Evolutionary conservation across 2,888 invertebrate genomes (phyloP).

Genomic region (Entomobrya proxima): DNA sequence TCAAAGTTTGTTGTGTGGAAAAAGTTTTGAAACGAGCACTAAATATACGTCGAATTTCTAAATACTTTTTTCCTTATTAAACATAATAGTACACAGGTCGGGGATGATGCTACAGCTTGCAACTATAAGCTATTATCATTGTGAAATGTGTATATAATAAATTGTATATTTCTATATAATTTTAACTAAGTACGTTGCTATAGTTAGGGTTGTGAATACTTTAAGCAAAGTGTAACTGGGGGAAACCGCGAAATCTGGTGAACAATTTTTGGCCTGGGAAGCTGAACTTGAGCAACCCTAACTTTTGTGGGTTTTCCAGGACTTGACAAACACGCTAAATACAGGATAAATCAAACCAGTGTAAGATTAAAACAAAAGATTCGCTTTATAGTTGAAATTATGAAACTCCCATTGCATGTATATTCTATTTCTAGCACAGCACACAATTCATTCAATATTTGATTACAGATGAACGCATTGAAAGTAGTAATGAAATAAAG

Average conservation of each 20-base stretch:
- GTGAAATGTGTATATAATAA: no score
- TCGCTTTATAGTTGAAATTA: no score
- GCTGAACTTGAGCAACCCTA: slow-evolving; percentile 13
- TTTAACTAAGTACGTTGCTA: not conserved
- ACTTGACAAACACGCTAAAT: not conserved
- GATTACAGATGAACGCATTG: no score
- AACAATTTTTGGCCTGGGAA: not conserved
- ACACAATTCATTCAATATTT: no score
- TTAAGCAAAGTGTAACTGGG: slow-evolving; percentile 4
- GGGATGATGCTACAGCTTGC: not conserved
- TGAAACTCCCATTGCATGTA: no score
- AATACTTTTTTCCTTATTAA: not conserved
- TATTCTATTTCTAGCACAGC: no score
- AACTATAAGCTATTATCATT: no score
- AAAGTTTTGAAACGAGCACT: not conserved
- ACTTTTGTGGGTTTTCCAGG: slow-evolving; percentile 46
- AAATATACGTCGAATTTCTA: not conserved
- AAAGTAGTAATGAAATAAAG: no score
- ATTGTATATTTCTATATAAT: no score
- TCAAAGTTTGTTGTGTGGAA: slow-evolving; percentile 1
- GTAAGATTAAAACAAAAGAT: no score
- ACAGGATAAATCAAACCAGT: no score
- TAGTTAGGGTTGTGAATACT: not conserved
- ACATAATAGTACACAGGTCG: not conserved
- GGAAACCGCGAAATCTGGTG: slow-evolving; percentile 33